Evolutionary conservation across 2,113 vertebrate genomes (phyloP).

Genomic region (Falco punctatus): DNA sequence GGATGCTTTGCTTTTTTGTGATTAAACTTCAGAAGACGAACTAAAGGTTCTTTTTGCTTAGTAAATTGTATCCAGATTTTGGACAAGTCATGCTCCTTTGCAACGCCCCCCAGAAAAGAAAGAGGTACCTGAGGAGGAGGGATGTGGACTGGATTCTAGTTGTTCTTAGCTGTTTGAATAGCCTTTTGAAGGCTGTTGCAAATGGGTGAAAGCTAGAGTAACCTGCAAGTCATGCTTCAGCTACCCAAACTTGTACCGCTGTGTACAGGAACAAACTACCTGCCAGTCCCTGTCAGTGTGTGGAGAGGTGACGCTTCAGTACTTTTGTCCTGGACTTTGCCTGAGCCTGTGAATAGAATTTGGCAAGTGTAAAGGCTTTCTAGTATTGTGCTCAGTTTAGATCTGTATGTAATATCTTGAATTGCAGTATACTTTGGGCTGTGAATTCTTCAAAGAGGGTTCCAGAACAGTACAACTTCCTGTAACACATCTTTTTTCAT

Average conservation of each 20-base stretch:
- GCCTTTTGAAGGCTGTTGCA: background rate
- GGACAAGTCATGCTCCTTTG: background rate
- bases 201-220: background rate
- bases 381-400: background rate
- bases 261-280: background rate
- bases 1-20: background rate
- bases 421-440: conserved; percentile 89
- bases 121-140: background rate
- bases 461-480: conserved; percentile 79
- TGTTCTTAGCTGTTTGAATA: background rate
- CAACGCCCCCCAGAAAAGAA: background rate
- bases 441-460: conserved; percentile 90
- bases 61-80: background rate
- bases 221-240: background rate
- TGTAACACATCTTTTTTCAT: conserved; percentile 88
- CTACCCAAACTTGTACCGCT: background rate
- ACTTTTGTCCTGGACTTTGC: background rate
- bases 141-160: background rate
- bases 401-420: conserved; percentile 21
- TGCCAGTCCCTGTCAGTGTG: background rate
- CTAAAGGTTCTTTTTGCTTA: background rate
- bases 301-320: background rate
- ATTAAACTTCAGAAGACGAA: background rate
- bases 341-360: background rate
- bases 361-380: background rate